A percentile compares a stretch with the other conserved stretches of the same genome.
Conservation (phyloP, 2,888 invertebrate genomes). For the Eristalis tenax region DNA sequence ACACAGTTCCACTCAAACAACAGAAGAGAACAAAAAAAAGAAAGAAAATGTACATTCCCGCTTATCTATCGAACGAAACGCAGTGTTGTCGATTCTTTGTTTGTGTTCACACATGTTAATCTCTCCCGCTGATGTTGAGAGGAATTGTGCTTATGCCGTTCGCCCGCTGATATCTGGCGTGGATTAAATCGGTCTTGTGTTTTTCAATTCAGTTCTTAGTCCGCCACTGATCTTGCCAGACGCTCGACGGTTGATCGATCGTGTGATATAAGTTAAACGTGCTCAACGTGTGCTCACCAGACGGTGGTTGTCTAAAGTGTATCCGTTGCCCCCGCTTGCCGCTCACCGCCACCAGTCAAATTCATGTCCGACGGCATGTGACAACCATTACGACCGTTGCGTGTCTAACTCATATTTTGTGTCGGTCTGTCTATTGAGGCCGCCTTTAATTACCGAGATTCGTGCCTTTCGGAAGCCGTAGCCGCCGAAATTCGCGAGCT, state of each 20-base stretch:
- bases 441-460: constrained; percentile 22
- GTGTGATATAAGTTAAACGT: constrained; percentile 33
- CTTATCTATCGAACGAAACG: constrained; percentile 39
- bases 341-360: background rate
- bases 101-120: constrained; percentile 34
- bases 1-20: constrained; percentile 42
- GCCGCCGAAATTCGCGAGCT: background rate
- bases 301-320: background rate
- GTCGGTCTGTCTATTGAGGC: background rate
- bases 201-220: constrained; percentile 49
- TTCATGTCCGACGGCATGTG: constrained; percentile 2
- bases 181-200: constrained; percentile 24
- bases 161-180: constrained; percentile 35
- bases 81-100: background rate
- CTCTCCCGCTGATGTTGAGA: constrained; percentile 35
- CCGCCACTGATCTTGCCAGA: constrained; percentile 62
- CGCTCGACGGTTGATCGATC: constrained; percentile 35
- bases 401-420: background rate
- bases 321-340: too few relatives aligned
- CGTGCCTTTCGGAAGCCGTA: background rate
- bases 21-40: too few relatives aligned
- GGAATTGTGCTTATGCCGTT: constrained; percentile 13
- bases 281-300: constrained; percentile 6
- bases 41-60: constrained; percentile 1
- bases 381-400: constrained; percentile 18